phyloP scores from a whole-genome alignment of 2,797 vertebrate species.

The Xerus rutilus region DNA sequence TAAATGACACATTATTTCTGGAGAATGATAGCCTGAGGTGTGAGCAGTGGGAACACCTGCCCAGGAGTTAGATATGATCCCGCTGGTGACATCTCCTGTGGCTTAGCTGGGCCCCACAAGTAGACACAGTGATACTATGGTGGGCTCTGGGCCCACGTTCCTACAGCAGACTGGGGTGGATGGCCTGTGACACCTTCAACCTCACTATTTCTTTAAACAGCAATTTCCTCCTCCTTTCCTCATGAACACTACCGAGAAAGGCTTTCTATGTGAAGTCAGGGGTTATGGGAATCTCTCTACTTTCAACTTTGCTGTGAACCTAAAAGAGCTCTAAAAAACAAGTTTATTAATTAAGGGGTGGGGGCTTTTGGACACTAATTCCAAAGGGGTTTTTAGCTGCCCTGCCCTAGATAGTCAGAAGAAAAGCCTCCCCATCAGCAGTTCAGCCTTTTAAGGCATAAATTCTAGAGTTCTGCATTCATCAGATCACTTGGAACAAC shows the following conservation, averaged over 20 bases:
- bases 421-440: not conserved
- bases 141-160: not conserved
- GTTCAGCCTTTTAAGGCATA: constrained; percentile 63
- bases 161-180: not conserved
- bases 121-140: not conserved
- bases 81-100: not conserved
- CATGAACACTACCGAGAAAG: not conserved
- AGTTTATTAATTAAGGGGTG: not conserved
- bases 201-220: no score
- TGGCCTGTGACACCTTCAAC: not conserved
- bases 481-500: constrained; percentile 39
- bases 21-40: not conserved
- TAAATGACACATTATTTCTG: not conserved
- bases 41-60: not conserved
- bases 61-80: not conserved
- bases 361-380: constrained; percentile 38
- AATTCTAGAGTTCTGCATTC: constrained; percentile 62
- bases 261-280: not conserved
- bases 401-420: constrained; percentile 19
- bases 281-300: not conserved
- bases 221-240: no score
- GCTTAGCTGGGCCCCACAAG: not conserved
- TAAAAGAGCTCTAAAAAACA: constrained; percentile 45
- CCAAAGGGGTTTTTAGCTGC: constrained; percentile 44
- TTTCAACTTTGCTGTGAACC: not conserved